Base-by-base conservation (phyloP, 2,888 invertebrate genomes). In the Biston stratarius region DNA sequence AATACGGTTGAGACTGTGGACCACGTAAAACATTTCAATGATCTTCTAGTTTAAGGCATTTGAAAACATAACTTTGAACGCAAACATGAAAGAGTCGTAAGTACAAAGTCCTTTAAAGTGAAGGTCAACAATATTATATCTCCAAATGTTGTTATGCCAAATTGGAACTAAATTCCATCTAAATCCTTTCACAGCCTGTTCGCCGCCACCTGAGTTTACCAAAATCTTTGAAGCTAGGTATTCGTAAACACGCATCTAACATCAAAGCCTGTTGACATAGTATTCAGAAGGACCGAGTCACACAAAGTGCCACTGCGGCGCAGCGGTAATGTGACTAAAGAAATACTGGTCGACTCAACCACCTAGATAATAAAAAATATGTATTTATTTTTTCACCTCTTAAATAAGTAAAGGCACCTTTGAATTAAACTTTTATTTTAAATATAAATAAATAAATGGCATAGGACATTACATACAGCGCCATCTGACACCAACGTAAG, bases 221-320 rank as follows among this genome's bases (percentile, higher is more conserved):
- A n/a, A 52, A 36, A 53, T 47, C 61, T 61, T 61, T 61, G 61
- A 61, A 15, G 61, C 53, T 61, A 53, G 53, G 44, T 45, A 53
- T 61, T 45, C 24, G 61, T 61, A 53, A 53, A 61, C 61, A 61
- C 45, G 34, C 45, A 34, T 36, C 42, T 6, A 45, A 61, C 52
- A 61, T 61, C 61, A 61, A 61, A 61, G 61, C 24, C 33, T 49
- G 59, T 59, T 51, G 59, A 59, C 59, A 59, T 49, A 59, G 38
- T 42, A 55, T 55, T 55, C 24, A 12, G 24, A 24, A 42, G 12
- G 6, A 11, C 15, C 33, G 6, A 38, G 42, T 15, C 33, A 42
- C 55, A 55, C 33, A 11, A 44, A 24, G 33, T 6, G 55, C 7
- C 8, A 24, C 55, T 10, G 40, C 9, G 14, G 24, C 9, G 15